Conservation (phyloP, 2,113 vertebrate genomes). For the Grammomys surdaster region DNA sequence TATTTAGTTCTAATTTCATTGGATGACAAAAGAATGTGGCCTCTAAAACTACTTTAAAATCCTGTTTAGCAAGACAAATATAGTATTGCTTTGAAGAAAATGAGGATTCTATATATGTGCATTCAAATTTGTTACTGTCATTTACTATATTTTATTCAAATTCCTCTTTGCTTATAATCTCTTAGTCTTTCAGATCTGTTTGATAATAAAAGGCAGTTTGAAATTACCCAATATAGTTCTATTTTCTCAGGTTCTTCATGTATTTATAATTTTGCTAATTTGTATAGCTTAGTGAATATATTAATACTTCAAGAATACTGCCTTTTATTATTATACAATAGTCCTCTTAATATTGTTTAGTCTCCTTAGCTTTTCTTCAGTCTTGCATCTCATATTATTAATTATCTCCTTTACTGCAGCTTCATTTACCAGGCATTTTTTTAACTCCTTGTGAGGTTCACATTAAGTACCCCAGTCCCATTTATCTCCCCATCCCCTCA, state of each 20-base stretch:
- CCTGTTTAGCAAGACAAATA: slow-evolving; percentile 5
- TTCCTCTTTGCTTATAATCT: background rate
- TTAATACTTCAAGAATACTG: background rate
- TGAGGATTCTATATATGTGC: background rate
- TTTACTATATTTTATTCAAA: slow-evolving; percentile 33
- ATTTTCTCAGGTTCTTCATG: slow-evolving; percentile 8
- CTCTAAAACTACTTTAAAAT: slow-evolving; percentile 23
- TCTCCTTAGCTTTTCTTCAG: background rate
- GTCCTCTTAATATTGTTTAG: background rate
- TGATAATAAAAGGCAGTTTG: slow-evolving; percentile 32
- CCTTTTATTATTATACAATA: background rate
- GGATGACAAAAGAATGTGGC: slow-evolving; percentile 1
- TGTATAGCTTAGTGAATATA: background rate
- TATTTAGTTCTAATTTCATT: slow-evolving; percentile 36
- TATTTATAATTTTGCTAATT: slow-evolving; percentile 31
- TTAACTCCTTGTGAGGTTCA: too few relatives aligned
- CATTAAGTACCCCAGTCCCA: too few relatives aligned
- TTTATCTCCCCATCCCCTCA: too few relatives aligned
- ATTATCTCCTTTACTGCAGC: slow-evolving; percentile 20
- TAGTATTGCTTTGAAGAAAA: slow-evolving; percentile 35
- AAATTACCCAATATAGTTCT: background rate
- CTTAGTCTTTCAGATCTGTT: background rate
- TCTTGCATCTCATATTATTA: slow-evolving; percentile 27
- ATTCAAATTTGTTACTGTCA: slow-evolving; percentile 29
- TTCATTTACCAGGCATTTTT: background rate